A percentile compares a stretch with the other conserved stretches of the same genome.
These are phyloP conservation scores for Prunella fulvescens DNA, from an alignment of 2,113 vertebrate genomes.

Conservation along the genomic window DNA sequence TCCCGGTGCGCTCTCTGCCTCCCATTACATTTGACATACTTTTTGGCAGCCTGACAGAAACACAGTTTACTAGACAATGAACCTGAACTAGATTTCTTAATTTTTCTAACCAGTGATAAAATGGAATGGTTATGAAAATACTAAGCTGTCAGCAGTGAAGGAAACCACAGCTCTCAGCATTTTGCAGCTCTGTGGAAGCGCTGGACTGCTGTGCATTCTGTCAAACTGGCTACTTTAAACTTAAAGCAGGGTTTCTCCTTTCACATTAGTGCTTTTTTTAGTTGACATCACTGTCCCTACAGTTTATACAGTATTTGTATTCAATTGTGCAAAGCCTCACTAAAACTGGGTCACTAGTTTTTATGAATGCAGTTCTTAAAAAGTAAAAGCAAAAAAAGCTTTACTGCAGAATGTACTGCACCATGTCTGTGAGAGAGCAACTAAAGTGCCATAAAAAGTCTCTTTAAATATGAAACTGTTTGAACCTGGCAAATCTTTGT, in stretches of 20 bases:
- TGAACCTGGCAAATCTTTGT: neutral
- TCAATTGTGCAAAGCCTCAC: neutral
- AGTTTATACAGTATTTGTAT: neutral
- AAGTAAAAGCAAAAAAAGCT: neutral
- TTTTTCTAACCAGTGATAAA: neutral
- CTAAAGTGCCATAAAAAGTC: neutral
- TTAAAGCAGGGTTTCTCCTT: neutral
- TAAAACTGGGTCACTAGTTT: neutral
- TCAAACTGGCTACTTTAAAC: neutral
- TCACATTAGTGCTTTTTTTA: neutral
- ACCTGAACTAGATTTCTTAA: neutral
- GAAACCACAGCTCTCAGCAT: neutral
- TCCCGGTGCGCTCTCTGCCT: neutral
- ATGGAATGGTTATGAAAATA: neutral
- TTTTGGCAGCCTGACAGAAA: slow-evolving; percentile 36
- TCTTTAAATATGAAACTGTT: neutral
- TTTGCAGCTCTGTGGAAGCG: neutral
- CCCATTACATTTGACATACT: neutral
- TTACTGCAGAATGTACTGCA: neutral
- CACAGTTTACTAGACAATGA: neutral
- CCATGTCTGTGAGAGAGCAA: neutral
- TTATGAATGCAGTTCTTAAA: neutral
- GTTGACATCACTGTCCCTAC: neutral
- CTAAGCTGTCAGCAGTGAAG: neutral
- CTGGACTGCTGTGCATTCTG: neutral